phyloP scores from a whole-genome alignment of 1,140 invertebrate species.

The Diorhabda carinulata region DNA sequence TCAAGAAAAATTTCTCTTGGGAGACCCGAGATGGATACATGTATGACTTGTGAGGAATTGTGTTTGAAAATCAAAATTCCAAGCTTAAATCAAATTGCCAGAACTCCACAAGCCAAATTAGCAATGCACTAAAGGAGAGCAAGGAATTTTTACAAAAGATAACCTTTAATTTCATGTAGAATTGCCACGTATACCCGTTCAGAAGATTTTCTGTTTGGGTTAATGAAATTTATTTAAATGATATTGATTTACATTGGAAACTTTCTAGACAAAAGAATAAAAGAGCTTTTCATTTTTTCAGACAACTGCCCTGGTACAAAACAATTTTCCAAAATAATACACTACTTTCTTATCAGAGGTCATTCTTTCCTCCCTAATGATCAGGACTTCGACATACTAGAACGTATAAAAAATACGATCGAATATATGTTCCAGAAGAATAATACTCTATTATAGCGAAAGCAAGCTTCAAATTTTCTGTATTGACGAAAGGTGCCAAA shows the following conservation, averaged over 20 bases:
- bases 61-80: neutral
- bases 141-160: neutral
- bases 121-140: no score
- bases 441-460: neutral
- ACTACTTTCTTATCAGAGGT: no score
- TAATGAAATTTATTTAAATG: neutral
- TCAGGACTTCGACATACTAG: neutral
- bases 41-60: neutral
- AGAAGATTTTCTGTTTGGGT: neutral
- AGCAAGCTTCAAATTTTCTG: neutral
- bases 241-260: neutral
- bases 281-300: neutral
- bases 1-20: neutral
- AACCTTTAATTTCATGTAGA: neutral
- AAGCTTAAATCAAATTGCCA: neutral
- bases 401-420: neutral
- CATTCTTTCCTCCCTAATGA: neutral
- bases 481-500: no score
- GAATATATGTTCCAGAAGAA: neutral
- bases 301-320: neutral
- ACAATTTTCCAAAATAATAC: no score
- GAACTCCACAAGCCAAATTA: no score
- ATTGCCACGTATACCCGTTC: neutral
- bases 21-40: neutral
- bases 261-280: neutral